These are phyloP conservation scores for Camelus bactrianus DNA, from an alignment of 2,113 vertebrate species.

Conservation along the genomic window DNA sequence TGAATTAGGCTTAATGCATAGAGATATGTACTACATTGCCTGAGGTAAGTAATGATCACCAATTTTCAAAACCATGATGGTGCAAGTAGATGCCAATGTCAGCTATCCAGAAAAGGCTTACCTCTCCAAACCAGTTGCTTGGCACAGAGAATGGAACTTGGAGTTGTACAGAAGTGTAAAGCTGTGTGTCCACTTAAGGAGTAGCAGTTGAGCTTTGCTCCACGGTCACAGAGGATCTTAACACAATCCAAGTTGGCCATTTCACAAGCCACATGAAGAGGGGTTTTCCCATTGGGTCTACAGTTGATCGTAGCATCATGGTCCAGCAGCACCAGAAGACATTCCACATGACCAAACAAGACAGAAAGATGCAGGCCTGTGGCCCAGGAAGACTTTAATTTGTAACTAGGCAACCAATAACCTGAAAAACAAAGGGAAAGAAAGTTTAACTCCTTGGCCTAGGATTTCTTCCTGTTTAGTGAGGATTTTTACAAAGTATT, in stretches of 20 bases:
- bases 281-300: conserved; percentile 97
- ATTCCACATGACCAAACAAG: conserved; percentile 93
- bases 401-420: conserved; percentile 97
- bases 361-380: conserved; percentile 95
- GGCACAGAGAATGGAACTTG: conserved; percentile 92
- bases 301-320: conserved; percentile 93
- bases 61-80: background rate
- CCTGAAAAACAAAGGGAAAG: conserved; percentile 86
- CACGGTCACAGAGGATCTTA: conserved; percentile 90
- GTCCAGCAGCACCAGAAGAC: conserved; percentile 91
- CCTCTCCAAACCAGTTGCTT: conserved; percentile 94
- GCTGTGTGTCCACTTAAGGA: conserved; percentile 94
- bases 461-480: background rate
- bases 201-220: conserved; percentile 92
- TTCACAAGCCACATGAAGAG: conserved; percentile 95
- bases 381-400: conserved; percentile 96
- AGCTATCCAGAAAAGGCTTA: conserved; percentile 79
- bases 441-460: background rate
- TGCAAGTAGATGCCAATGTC: background rate
- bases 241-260: conserved; percentile 91
- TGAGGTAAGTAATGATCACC: background rate
- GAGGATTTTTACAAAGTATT: conserved; percentile 45
- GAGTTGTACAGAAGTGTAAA: conserved; percentile 94
- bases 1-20: background rate
- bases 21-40: background rate